Base-by-base conservation (phyloP, 1,140 invertebrate species). In the Anadara kagoshimensis region DNA sequence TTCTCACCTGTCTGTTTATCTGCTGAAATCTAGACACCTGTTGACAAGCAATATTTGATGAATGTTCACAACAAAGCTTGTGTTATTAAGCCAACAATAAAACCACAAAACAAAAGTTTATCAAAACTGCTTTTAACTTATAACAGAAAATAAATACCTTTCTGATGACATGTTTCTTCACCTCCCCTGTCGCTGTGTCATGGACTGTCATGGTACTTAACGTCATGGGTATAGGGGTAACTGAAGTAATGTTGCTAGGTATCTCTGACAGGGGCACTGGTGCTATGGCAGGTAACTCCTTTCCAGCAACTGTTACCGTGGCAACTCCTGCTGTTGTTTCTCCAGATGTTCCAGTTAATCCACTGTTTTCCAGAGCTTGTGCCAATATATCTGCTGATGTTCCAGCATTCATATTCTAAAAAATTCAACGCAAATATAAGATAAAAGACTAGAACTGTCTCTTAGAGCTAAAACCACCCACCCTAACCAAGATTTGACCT, bases 361-460 rank as follows among this genome's bases (percentile, higher is more conserved):
- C 92, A 84, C 91, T 92, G 69, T 91, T 92, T 72, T 91, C 90
- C 41, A 93, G 74, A 1, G 92, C 92, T 84, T 92, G 90, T 72
- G 92, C 91, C 4, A 93, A 77, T 53, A 93, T 92, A 83, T 93
- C 92, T 51, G 87, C 29, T 36, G 29, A 86, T 45, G 85, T 80
- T 63, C 78, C 73, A 36, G 20, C 63, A 45, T 51, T 51, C 20
- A 22, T 51, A 22, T 51, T 22, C 49, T 51, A 51, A 16, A 51
- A 3, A 3, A 36, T 36, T 36, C 29, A 36, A 36, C 2, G 2
- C 7, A 36, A 36, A 36, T 36, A 36, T 3, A 36, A 36, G 29
- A 36, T 36, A n/a, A n/a, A n/a, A n/a, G n/a, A n/a, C n/a, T n/a
- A n/a, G n/a, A n/a, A n/a, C n/a, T n/a, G n/a, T n/a, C n/a, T n/a